Percentiles rank a stretch among this genome's conserved stretches.
These are phyloP conservation scores for Campopleginae sp. DNA, from an alignment of 2,888 invertebrate genomes.

Conservation along the genomic window DNA sequence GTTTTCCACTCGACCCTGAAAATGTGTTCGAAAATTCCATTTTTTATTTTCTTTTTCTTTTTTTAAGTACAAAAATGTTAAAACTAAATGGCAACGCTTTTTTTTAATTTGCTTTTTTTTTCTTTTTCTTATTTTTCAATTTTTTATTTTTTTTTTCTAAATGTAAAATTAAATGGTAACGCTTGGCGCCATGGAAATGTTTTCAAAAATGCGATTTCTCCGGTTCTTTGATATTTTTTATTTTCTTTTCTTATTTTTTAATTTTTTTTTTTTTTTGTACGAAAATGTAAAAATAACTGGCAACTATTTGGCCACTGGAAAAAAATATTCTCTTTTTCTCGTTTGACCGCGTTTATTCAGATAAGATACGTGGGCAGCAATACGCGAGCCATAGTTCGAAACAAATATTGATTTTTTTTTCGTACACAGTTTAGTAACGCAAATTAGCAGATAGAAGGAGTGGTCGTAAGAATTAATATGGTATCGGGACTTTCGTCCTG, in stretches of 20 bases:
- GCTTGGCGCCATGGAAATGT: too few species aligned
- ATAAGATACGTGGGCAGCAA: neutral
- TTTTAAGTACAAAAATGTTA: too few species aligned
- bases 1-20: too few species aligned
- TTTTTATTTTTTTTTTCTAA: too few species aligned
- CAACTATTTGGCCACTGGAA: neutral
- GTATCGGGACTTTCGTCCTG: conserved; percentile 59
- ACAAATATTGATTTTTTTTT: neutral
- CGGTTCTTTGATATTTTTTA: too few species aligned
- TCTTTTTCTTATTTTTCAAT: too few species aligned
- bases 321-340: neutral
- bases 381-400: neutral
- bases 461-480: conserved; percentile 38
- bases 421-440: neutral
- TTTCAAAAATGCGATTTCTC: too few species aligned
- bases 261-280: neutral
- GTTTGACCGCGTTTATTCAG: neutral
- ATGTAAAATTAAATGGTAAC: neutral
- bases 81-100: neutral
- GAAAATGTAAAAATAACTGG: neutral
- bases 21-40: too few species aligned
- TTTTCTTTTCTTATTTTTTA: too few species aligned
- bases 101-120: neutral
- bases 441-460: conserved; percentile 14
- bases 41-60: too few species aligned